Percentiles rank a stretch among this genome's conserved stretches.
These are phyloP conservation scores for Cantharis rufa DNA, from an alignment of 2,888 invertebrate genomes.

Conservation along the genomic window DNA sequence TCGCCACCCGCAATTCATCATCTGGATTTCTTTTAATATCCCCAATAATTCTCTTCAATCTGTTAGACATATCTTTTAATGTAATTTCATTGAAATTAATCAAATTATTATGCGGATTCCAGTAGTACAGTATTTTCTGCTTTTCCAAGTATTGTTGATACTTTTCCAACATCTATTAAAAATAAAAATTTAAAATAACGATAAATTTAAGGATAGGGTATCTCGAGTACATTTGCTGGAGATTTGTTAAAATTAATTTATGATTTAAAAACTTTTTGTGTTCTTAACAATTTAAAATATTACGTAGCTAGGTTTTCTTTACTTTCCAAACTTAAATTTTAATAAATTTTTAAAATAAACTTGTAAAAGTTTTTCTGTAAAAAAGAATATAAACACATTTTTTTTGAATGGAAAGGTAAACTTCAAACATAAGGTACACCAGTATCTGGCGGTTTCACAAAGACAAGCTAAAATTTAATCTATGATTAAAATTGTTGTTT, in stretches of 20 bases:
- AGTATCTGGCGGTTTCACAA: too few species aligned
- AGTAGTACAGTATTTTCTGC: conserved; percentile 49
- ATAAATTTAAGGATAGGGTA: neutral
- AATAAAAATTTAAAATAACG: neutral
- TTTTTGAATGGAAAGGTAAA: neutral
- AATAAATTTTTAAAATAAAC: too few species aligned
- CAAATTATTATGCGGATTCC: conserved; percentile 51
- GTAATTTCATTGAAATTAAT: conserved; percentile 48
- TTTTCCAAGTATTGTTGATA: conserved; percentile 39
- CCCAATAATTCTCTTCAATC: conserved; percentile 53
- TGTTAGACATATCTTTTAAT: conserved; percentile 50
- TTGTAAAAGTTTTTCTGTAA: neutral
- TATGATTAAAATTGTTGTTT: too few species aligned
- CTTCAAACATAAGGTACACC: too few species aligned
- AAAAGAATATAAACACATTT: neutral
- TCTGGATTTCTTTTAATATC: conserved; percentile 47
- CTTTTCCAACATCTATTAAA: conserved; percentile 51
- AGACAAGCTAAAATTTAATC: too few species aligned
- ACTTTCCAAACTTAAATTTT: too few species aligned
- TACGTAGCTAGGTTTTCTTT: too few species aligned
- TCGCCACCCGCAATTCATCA: neutral
- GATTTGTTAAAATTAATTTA: too few species aligned
- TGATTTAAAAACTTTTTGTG: too few species aligned
- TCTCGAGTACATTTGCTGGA: too few species aligned
- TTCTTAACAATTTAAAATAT: too few species aligned